A percentile compares a stretch with the other conserved stretches of the same genome.
Conservation (phyloP, 2,888 invertebrate species). For the Leptodirus hochenwartii region DNA sequence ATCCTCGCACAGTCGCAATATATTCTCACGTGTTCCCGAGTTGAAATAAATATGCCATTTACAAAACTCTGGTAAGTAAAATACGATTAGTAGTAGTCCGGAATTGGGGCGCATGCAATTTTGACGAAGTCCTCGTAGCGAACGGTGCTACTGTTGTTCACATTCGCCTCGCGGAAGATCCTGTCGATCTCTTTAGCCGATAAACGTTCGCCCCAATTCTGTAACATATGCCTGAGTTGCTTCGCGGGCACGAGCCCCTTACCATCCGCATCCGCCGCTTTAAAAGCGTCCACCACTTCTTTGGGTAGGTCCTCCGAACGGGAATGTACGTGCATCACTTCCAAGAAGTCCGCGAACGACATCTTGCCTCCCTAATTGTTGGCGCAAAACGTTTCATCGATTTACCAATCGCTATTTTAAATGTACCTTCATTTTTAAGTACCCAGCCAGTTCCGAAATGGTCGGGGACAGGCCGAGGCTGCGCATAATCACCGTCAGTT, state of each 20-base stretch:
- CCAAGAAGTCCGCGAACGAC: conserved; percentile 88
- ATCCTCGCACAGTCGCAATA: too few species aligned
- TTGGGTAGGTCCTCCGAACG: conserved; percentile 64
- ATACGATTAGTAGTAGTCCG: conserved; percentile 64
- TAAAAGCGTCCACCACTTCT: conserved; percentile 80
- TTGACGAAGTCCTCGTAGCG: conserved; percentile 86
- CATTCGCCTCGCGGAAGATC: conserved; percentile 82
- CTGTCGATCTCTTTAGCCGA: conserved; percentile 64
- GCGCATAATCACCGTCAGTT: conserved; percentile 85
- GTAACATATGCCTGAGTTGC: conserved; percentile 69
- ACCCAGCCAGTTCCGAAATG: conserved; percentile 71
- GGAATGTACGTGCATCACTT: conserved; percentile 87
- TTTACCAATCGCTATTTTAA: too few species aligned
- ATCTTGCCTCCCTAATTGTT: conserved; percentile 80
- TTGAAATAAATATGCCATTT: background rate
- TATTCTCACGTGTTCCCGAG: too few species aligned
- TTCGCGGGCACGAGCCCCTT: conserved; percentile 60
- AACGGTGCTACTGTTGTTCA: conserved; percentile 57
- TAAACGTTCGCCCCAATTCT: conserved; percentile 84
- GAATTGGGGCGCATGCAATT: conserved; percentile 82
- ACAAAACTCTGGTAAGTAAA: background rate
- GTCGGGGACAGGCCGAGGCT: conserved; percentile 90
- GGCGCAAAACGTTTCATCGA: too few species aligned
- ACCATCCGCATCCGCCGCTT: conserved; percentile 61
- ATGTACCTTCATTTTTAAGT: conserved; percentile 44